These are phyloP conservation scores for Smittia aterrima DNA, from an alignment of 2,888 invertebrate species.

Conservation along the genomic window DNA sequence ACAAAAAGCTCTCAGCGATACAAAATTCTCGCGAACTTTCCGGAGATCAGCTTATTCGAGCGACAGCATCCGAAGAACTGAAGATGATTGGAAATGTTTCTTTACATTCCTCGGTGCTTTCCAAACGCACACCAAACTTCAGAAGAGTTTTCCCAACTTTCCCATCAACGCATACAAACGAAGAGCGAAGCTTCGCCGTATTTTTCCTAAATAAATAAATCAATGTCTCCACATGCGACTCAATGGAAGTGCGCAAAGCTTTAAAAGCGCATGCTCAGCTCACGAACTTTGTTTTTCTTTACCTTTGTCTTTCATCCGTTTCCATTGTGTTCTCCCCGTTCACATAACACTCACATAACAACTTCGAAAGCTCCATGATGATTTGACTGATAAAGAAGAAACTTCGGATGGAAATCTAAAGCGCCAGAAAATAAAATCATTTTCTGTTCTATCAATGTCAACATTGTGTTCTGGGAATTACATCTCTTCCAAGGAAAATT, in stretches of 20 bases:
- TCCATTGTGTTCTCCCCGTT: slow-evolving; percentile 15
- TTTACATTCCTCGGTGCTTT: slow-evolving; percentile 17
- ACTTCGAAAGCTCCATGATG: slow-evolving; percentile 26
- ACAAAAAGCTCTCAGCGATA: neutral
- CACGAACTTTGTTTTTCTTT: slow-evolving; percentile 28
- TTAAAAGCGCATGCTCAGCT: slow-evolving; percentile 15
- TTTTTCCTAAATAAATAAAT: slow-evolving; percentile 27
- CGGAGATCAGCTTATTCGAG: slow-evolving; percentile 15
- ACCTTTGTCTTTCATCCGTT: slow-evolving; percentile 13
- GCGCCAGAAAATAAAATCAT: neutral
- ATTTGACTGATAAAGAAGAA: neutral
- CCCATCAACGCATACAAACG: neutral
- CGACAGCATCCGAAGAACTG: slow-evolving; percentile 41
- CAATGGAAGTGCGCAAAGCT: slow-evolving; percentile 20
- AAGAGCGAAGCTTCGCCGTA: neutral
- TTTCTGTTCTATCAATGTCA: neutral
- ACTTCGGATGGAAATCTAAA: neutral
- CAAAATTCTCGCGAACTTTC: neutral
- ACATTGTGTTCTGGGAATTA: neutral
- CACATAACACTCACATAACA: slow-evolving; percentile 38
- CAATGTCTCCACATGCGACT: slow-evolving; percentile 39
- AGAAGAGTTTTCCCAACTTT: neutral
- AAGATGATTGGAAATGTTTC: slow-evolving; percentile 23
- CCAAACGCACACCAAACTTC: neutral
- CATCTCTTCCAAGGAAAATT: neutral